Conservation (phyloP, 35 echinoderm and acorn worm species). For the Acanthaster planci region DNA sequence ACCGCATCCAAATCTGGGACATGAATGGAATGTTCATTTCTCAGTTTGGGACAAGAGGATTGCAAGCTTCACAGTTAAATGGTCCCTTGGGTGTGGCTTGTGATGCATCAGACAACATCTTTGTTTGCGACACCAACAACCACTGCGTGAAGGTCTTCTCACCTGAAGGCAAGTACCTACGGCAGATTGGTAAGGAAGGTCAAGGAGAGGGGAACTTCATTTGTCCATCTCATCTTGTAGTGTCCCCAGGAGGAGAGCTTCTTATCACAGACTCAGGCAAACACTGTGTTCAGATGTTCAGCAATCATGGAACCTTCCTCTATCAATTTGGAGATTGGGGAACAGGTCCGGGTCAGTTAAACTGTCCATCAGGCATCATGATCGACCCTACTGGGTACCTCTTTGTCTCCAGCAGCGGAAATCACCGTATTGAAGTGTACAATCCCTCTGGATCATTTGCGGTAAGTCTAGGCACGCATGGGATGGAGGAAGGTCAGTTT, state of each 20-base stretch:
- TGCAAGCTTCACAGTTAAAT: conserved; percentile 38
- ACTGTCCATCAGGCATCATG: conserved; percentile 85
- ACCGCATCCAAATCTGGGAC: conserved; percentile 91
- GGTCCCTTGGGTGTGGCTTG: conserved; percentile 71
- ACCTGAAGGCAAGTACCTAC: conserved; percentile 51
- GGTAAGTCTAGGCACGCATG: conserved; percentile 69
- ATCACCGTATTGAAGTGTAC: conserved; percentile 90
- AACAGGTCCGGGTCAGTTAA: conserved; percentile 79
- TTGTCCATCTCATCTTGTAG: conserved; percentile 67
- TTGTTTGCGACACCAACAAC: conserved; percentile 91
- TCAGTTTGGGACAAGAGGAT: conserved; percentile 78
- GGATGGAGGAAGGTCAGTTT: conserved; percentile 78
- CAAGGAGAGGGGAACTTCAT: conserved; percentile 67
- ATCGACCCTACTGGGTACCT: conserved; percentile 84
- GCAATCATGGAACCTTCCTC: conserved; percentile 75
- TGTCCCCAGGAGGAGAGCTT: conserved; percentile 75
- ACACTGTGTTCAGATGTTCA: conserved; percentile 92
- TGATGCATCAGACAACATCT: conserved; percentile 80
- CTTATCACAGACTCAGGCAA: conserved; percentile 83
- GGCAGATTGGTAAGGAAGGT: conserved; percentile 87
- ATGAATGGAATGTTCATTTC: conserved; percentile 56
- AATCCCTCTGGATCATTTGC: conserved; percentile 90
- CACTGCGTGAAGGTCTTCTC: conserved; percentile 83
- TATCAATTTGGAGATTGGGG: conserved; percentile 93
- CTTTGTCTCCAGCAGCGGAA: conserved; percentile 87